Evolutionary conservation across 2,888 invertebrate genomes (phyloP), one percentile per base, ranked within the genome.

Genomic region (Dryobotodes eremita): DNA sequence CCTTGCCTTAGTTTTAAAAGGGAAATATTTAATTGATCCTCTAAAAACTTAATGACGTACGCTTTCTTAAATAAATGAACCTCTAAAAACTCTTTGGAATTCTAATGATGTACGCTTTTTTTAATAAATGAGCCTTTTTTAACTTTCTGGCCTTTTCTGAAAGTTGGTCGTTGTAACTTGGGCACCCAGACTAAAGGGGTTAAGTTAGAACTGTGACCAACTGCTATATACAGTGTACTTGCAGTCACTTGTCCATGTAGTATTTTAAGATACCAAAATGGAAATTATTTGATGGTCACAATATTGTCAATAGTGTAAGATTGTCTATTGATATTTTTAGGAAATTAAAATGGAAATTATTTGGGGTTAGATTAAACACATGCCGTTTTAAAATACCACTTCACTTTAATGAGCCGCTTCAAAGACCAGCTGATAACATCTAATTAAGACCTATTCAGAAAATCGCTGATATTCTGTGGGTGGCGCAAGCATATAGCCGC

Each of bases 1-100:
- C 71, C 69, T 65, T 84, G 71, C 20, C 64, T 36, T 59, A 23
- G 20, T 26, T 55, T 50, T 31, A 15, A 61, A 68, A 26, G 11
- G 26, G 11, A 48, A 48, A 46, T 46, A 66, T 46, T 20, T 26
- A 46, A 46, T 26, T 6, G 13, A 26, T n/a, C n/a, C 2, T 17
- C 15, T 42, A 17, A n/a, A n/a, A 13, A 11, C 6, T 5, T 10
- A 5, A 62, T 15, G 59, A 59, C 15, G 15, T 62, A 20, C 61
- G 20, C 4, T 20, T 36, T 62, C 20, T 23, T 23, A 23, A 36
- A 62, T 36, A 23, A 62, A 23, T 62, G 1, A 23, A 10, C 20
- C 10, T 20, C 1, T 20, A n/a, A 10, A 61, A 17, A 8, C 3
- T 17, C 20, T 31, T 61, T 31, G 1, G 17, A 20, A 4, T 31